These are phyloP conservation scores for Drosophila subsilvestris DNA, from an alignment of 2,888 invertebrate species.

Conservation along the genomic window DNA sequence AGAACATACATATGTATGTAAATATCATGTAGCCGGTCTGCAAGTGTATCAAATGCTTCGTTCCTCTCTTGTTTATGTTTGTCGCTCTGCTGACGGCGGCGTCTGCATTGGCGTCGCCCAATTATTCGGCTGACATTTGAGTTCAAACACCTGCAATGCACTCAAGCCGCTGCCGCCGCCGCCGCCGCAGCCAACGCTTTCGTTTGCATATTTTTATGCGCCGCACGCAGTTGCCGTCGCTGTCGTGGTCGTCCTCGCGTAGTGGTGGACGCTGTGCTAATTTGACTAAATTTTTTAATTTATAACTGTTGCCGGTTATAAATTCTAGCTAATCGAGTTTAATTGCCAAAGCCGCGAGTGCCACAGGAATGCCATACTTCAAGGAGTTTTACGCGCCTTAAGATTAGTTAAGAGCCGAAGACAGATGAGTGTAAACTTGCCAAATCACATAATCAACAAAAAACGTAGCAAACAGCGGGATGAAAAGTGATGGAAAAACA, in stretches of 20 bases:
- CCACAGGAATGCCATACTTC: conserved; percentile 26
- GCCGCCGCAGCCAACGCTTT: conserved; percentile 44
- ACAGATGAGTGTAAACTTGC: conserved; percentile 45
- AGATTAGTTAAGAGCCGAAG: conserved; percentile 16
- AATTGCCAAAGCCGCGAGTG: conserved; percentile 53
- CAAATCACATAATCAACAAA: conserved; percentile 62
- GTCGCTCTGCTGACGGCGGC: conserved; percentile 13
- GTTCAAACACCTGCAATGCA: conserved; percentile 79
- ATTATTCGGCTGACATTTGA: conserved; percentile 73
- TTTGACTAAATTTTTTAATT: conserved; percentile 74
- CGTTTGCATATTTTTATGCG: conserved; percentile 58
- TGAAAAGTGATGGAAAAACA: background rate
- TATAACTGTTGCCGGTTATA: conserved; percentile 63
- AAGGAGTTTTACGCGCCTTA: conserved; percentile 11
- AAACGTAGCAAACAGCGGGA: conserved; percentile 5
- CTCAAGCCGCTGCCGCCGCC: conserved; percentile 31
- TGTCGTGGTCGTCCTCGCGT: background rate
- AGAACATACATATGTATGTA: too few relatives aligned
- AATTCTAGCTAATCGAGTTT: conserved; percentile 72
- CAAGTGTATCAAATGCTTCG: background rate
- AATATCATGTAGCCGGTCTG: background rate
- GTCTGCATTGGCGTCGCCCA: conserved; percentile 49
- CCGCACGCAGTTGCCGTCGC: conserved; percentile 36
- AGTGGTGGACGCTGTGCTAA: conserved; percentile 52
- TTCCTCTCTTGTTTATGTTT: background rate